phyloP scores from a whole-genome alignment of 2,113 vertebrate genomes.

The Tyrannus savana region DNA sequence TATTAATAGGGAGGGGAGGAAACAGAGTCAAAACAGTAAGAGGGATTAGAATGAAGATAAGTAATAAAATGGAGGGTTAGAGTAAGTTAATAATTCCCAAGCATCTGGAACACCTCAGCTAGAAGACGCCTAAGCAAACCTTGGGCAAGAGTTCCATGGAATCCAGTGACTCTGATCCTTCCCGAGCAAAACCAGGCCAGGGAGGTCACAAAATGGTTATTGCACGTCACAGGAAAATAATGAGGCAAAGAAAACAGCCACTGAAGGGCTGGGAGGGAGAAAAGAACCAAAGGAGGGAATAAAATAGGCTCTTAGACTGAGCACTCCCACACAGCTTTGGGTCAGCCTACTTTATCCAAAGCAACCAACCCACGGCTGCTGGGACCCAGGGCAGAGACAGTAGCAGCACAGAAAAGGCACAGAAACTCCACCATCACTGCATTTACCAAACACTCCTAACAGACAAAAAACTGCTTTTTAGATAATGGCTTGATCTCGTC shows the following conservation, averaged over 20 bases:
- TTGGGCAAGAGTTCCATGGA: background rate
- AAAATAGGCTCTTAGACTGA: background rate
- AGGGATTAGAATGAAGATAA: background rate
- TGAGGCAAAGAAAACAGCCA: background rate
- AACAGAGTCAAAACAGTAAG: background rate
- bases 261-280: background rate
- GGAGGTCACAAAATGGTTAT: background rate
- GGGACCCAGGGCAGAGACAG: accelerated
- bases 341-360: background rate
- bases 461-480: background rate
- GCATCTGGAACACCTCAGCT: background rate
- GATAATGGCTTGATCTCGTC: background rate
- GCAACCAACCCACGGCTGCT: background rate
- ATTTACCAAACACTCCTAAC: background rate
- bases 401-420: background rate
- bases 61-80: background rate
- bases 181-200: background rate
- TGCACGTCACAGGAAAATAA: background rate
- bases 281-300: background rate
- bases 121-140: background rate
- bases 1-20: background rate
- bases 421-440: background rate
- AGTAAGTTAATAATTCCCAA: background rate
- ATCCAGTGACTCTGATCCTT: background rate
- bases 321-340: background rate